These are phyloP conservation scores for Neomorphus geoffroyi DNA, from an alignment of 2,797 vertebrate species.

Conservation along the genomic window DNA sequence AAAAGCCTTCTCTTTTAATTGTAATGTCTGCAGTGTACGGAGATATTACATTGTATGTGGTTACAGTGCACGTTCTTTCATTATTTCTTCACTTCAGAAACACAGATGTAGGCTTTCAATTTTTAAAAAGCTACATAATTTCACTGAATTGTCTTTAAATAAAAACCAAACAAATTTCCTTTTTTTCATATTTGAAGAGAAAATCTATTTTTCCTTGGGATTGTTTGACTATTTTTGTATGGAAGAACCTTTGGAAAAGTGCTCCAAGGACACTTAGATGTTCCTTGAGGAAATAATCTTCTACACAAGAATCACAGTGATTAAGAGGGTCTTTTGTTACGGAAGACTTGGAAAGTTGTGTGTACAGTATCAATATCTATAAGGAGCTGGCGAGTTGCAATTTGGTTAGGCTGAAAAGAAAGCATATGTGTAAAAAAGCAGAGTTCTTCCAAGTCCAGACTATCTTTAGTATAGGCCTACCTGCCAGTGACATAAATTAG, in stretches of 20 bases:
- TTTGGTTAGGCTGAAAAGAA: neutral
- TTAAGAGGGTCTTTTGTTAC: neutral
- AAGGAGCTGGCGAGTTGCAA: neutral
- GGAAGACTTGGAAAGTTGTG: neutral
- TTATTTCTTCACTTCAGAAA: neutral
- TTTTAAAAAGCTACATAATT: neutral
- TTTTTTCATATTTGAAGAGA: neutral
- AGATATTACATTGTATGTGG: neutral
- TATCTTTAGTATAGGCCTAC: neutral
- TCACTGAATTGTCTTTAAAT: neutral
- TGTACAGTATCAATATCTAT: neutral
- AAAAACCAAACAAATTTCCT: neutral
- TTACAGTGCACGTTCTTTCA: neutral
- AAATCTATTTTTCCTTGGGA: neutral
- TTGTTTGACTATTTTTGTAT: neutral
- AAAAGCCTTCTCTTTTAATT: conserved; percentile 10
- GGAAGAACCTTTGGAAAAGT: neutral
- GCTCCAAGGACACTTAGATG: neutral
- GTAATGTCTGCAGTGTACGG: neutral
- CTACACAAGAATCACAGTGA: neutral
- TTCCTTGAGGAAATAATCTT: neutral
- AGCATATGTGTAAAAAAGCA: neutral
- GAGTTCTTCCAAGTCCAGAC: neutral
- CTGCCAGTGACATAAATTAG: neutral
- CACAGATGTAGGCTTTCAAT: neutral